Percentiles rank a stretch among this genome's conserved stretches.
Conservation (phyloP, 2,797 vertebrate genomes). For the Selene dorsalis region DNA sequence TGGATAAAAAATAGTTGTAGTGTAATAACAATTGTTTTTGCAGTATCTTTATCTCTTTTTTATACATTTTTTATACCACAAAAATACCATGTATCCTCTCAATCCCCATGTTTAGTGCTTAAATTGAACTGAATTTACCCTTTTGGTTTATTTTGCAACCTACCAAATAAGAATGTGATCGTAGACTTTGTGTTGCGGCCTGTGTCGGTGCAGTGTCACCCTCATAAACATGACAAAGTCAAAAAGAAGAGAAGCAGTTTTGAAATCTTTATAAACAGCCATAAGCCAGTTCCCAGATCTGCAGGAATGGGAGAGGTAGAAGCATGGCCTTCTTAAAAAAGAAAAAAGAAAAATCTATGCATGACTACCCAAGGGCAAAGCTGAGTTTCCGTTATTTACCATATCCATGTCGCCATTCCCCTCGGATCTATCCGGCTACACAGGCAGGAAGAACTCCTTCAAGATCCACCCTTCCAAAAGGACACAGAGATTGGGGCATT, state of each 20-base stretch:
- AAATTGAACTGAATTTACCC: conserved; percentile 2
- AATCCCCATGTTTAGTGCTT: conserved; percentile 34
- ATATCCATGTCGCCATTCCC: conserved; percentile 45
- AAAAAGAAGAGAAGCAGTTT: conserved; percentile 46
- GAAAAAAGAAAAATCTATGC: conserved; percentile 40
- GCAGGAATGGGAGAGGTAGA: conserved; percentile 65
- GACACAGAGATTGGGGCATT: conserved; percentile 31
- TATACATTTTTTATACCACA: conserved; percentile 65
- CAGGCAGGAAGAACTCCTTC: conserved; percentile 38
- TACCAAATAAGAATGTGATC: conserved; percentile 24
- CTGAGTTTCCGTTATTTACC: conserved; percentile 35
- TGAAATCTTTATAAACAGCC: conserved; percentile 53
- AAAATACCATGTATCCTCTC: conserved; percentile 48
- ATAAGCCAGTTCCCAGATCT: conserved; percentile 58
- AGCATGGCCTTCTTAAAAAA: conserved; percentile 32
- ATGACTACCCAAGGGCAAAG: conserved; percentile 18
- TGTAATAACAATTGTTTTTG: conserved; percentile 48
- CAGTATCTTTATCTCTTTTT: conserved; percentile 48
- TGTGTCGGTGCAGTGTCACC: conserved; percentile 24
- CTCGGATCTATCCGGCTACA: conserved; percentile 41
- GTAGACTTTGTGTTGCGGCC: conserved; percentile 24
- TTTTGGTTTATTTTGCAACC: conserved; percentile 22
- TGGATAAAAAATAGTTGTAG: conserved; percentile 69
- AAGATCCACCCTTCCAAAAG: conserved; percentile 1
- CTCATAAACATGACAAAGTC: conserved; percentile 35